These are phyloP conservation scores for Phyllostomus hastatus DNA, from an alignment of 2,113 vertebrate genomes.

Conservation along the genomic window DNA sequence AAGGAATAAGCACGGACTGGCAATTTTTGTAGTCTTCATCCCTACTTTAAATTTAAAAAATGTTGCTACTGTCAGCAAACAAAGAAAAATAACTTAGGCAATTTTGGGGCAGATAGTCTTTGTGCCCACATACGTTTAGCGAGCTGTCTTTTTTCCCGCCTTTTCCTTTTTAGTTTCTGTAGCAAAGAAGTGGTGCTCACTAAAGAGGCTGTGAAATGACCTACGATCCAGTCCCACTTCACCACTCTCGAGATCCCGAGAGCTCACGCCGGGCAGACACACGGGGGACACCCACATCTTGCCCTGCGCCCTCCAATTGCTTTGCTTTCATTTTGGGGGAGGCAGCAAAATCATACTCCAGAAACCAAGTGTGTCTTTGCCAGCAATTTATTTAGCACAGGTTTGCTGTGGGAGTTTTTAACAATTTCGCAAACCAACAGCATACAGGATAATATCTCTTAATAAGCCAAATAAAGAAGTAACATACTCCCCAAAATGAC, in stretches of 20 bases:
- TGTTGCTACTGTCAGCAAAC: conserved; percentile 14
- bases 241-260: background rate
- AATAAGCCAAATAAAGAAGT: background rate
- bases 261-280: background rate
- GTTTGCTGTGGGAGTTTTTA: background rate
- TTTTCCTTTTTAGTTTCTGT: background rate
- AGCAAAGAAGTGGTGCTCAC: background rate
- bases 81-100: background rate
- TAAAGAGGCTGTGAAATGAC: background rate
- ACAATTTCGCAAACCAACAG: background rate
- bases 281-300: background rate
- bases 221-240: background rate
- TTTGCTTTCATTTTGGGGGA: background rate
- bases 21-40: background rate
- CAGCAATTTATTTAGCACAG: background rate
- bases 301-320: background rate
- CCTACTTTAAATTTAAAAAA: background rate
- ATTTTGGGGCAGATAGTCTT: background rate
- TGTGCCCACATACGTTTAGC: background rate
- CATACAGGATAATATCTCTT: background rate
- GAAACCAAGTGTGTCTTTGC: background rate
- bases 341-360: background rate
- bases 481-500: background rate
- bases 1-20: background rate
- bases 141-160: background rate